Conservation (phyloP, 2,888 invertebrate species). For the Ennomos quercinarius region DNA sequence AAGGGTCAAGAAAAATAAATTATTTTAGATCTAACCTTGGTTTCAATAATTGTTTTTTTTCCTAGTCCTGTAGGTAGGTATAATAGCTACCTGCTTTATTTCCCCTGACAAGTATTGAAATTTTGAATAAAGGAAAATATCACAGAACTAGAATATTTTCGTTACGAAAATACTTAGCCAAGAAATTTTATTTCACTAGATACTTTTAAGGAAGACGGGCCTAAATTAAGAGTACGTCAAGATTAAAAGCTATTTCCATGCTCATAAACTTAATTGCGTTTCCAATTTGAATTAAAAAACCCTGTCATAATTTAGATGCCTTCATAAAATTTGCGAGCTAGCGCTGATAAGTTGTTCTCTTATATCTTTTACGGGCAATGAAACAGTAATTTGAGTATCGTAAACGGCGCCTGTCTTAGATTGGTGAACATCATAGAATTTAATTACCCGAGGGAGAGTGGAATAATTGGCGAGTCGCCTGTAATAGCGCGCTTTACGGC, state of each 20-base stretch:
- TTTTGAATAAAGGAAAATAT: no score
- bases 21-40: slow-evolving; percentile 76
- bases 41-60: slow-evolving; percentile 12
- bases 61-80: no score
- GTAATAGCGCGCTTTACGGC: slow-evolving; percentile 75
- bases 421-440: slow-evolving; percentile 80
- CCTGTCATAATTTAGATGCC: slow-evolving; percentile 31
- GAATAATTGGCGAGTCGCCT: slow-evolving; percentile 80
- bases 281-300: slow-evolving; percentile 14
- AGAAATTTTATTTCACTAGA: slow-evolving; percentile 14
- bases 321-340: slow-evolving; percentile 44
- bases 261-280: slow-evolving; percentile 10
- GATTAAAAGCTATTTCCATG: slow-evolving; percentile 10
- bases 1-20: slow-evolving; percentile 78
- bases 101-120: no score
- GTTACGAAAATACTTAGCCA: no score
- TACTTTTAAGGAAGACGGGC: slow-evolving; percentile 3
- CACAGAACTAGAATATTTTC: no score
- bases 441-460: slow-evolving; percentile 77
- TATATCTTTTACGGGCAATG: slow-evolving; percentile 75
- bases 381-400: slow-evolving; percentile 79
- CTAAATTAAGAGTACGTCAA: slow-evolving; percentile 6
- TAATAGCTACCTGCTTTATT: no score
- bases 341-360: slow-evolving; percentile 57
- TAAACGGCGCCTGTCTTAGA: slow-evolving; percentile 80